These are phyloP conservation scores for Wiebesia pumilae DNA, from an alignment of 1,140 invertebrate species.

Conservation along the genomic window DNA sequence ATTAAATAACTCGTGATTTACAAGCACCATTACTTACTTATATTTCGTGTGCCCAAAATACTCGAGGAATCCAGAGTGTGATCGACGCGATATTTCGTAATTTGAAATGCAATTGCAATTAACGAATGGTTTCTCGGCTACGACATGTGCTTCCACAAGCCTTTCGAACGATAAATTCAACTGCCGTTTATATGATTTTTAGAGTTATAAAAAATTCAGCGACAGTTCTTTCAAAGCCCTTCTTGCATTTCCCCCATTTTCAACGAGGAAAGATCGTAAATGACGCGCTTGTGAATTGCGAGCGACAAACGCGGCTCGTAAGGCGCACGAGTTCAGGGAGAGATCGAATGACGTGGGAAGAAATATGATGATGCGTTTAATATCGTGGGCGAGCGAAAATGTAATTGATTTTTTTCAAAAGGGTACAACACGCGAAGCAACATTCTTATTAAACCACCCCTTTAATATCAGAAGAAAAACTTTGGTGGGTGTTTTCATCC, in stretches of 20 bases:
- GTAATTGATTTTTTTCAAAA: slow-evolving; percentile 37
- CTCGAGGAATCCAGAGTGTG: no score
- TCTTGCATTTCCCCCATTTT: not conserved
- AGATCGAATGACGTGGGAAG: slow-evolving; percentile 22
- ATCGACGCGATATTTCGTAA: not conserved
- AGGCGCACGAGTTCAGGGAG: not conserved
- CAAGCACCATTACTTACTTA: no score
- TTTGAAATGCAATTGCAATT: not conserved
- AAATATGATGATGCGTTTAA: slow-evolving; percentile 39
- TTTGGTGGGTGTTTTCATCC: not conserved
- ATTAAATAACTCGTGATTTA: no score
- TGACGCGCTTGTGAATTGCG: slow-evolving; percentile 44
- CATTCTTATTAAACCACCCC: slow-evolving; percentile 19
- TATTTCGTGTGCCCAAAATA: no score
- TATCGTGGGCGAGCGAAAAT: slow-evolving; percentile 29
- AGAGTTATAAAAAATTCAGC: not conserved
- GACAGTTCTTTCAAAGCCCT: not conserved
- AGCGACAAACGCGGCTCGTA: not conserved
- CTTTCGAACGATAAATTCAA: not conserved
- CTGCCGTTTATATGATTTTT: not conserved
- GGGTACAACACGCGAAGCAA: not conserved
- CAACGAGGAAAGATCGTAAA: not conserved
- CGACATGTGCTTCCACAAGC: not conserved
- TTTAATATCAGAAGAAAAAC: slow-evolving; percentile 9
- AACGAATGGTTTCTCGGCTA: not conserved